Percentiles rank a stretch among this genome's conserved stretches.
Evolutionary conservation across 2,113 vertebrate genomes (phyloP).

Genomic region (Crypturellus undulatus): DNA sequence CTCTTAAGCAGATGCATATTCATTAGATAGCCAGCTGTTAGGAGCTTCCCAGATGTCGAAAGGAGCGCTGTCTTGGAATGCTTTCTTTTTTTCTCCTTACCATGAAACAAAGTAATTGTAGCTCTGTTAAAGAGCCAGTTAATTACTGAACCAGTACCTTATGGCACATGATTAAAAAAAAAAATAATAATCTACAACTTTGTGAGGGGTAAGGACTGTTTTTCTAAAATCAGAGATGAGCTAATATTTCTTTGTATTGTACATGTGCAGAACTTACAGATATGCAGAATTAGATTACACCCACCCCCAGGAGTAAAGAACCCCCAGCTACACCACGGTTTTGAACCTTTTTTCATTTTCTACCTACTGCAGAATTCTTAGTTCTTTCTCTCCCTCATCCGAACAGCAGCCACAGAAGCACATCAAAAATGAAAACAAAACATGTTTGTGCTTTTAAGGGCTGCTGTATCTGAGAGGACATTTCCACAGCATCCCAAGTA

Average conservation of each 20-base stretch:
- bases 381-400: neutral
- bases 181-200: conserved; percentile 45
- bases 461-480: neutral
- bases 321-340: neutral
- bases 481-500: neutral
- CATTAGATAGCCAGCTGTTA: conserved; percentile 89
- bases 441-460: neutral
- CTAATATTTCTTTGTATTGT: neutral
- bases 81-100: conserved; percentile 66
- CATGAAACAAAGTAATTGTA: conserved; percentile 83
- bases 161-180: conserved; percentile 64
- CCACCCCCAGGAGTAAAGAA: no score
- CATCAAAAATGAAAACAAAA: neutral
- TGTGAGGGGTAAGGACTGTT: conserved; percentile 41
- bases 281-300: neutral
- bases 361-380: neutral
- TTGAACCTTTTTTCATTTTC: neutral
- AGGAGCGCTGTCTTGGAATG: conserved; percentile 79
- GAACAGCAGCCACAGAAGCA: neutral
- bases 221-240: conserved; percentile 5
- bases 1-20: conserved; percentile 89
- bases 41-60: conserved; percentile 85
- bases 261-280: fast-evolving
- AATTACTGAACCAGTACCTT: conserved; percentile 82
- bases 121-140: conserved; percentile 82